Evolutionary conservation across 37 sponge, comb jelly and placozoan genomes (phyloP).

Genomic region (Tethya wilhelma): DNA sequence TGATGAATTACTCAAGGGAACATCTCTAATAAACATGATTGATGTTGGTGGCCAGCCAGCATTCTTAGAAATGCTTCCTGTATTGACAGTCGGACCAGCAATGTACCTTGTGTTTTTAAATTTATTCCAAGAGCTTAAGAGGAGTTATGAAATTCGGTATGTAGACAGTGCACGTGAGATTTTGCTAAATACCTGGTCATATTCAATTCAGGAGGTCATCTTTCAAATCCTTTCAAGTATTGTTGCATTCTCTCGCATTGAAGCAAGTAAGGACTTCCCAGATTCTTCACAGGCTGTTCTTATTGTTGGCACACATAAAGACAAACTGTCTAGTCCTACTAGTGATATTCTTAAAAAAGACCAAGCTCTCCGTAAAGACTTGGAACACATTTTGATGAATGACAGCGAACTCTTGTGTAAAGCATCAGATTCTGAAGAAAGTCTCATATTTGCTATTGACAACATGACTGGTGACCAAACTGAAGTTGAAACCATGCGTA

Average conservation of each 20-base stretch:
- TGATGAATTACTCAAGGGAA: background rate
- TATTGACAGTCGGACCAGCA: slow-evolving; percentile 10
- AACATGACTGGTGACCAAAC: slow-evolving; percentile 11
- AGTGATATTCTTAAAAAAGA: background rate
- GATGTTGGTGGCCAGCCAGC: slow-evolving; percentile 15
- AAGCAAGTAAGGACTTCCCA: background rate
- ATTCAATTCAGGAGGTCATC: slow-evolving; percentile 2
- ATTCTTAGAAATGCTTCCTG: slow-evolving; percentile 9
- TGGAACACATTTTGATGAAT: background rate
- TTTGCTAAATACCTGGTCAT: background rate
- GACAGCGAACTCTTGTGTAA: too few species aligned
- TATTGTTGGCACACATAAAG: slow-evolving; percentile 18
- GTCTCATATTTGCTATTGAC: background rate
- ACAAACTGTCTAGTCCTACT: background rate
- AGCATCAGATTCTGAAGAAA: background rate
- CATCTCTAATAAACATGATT: background rate
- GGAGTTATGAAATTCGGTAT: background rate
- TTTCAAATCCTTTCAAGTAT: background rate
- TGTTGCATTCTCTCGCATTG: background rate
- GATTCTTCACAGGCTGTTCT: background rate
- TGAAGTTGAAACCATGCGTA: background rate
- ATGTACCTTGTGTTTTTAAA: slow-evolving; percentile 13
- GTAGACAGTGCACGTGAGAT: background rate
- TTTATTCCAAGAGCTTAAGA: background rate
- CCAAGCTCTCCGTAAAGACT: background rate